phyloP scores from a whole-genome alignment of 2,888 invertebrate species.

The Cyaniris semiargus region DNA sequence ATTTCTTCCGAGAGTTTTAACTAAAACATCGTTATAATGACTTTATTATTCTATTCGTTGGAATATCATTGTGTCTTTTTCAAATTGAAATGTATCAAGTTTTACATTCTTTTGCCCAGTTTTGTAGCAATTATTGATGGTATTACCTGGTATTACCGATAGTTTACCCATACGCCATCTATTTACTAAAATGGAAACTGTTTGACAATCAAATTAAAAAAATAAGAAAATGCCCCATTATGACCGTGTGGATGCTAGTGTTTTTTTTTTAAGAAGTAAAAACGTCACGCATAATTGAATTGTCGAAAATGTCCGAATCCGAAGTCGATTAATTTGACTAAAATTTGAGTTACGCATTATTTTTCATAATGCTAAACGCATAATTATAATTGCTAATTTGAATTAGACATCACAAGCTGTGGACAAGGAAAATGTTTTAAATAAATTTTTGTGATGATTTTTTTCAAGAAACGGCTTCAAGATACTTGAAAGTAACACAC shows the following conservation, averaged over 20 bases:
- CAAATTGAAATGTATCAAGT: too few relatives aligned
- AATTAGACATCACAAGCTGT: neutral
- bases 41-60: too few relatives aligned
- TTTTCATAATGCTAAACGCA: neutral
- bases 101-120: too few relatives aligned
- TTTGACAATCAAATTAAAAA: too few relatives aligned
- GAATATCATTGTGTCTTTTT: too few relatives aligned
- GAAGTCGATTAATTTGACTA: neutral
- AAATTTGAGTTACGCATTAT: neutral
- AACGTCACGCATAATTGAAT: neutral
- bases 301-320: constrained; percentile 7
- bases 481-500: neutral
- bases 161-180: too few relatives aligned
- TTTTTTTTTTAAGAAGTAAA: neutral
- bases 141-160: too few relatives aligned
- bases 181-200: too few relatives aligned
- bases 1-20: too few relatives aligned
- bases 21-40: too few relatives aligned
- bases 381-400: neutral
- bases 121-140: too few relatives aligned
- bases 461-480: neutral
- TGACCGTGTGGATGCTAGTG: neutral
- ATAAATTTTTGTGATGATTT: neutral
- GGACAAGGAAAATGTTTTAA: neutral
- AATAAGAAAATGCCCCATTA: too few relatives aligned